A percentile compares a stretch with the other conserved stretches of the same genome.
phyloP scores from a whole-genome alignment of 2,888 invertebrate genomes.

The Conistra vaccinii region DNA sequence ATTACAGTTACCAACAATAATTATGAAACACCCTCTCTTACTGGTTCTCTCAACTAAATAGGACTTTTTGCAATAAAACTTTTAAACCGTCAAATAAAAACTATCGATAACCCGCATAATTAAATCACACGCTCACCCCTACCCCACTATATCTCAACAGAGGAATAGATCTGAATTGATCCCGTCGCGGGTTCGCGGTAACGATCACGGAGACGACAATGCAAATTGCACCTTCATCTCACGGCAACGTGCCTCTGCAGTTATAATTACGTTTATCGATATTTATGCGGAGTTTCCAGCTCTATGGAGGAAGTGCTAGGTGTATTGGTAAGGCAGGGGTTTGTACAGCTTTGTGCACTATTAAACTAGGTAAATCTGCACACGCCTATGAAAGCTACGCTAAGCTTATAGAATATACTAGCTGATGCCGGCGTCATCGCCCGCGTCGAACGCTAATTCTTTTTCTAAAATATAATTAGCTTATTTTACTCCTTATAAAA shows the following conservation, averaged over 20 bases:
- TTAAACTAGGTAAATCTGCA: not conserved
- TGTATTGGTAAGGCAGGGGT: not conserved
- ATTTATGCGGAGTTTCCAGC: not conserved
- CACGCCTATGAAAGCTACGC: not conserved
- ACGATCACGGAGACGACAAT: constrained; percentile 79
- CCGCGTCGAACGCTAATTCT: no score
- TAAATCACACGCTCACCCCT: constrained; percentile 49
- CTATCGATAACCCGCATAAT: constrained; percentile 60
- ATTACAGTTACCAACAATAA: not conserved
- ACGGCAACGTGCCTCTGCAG: constrained; percentile 28
- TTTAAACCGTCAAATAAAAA: not conserved
- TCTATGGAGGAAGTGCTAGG: not conserved
- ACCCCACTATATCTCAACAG: constrained; percentile 51
- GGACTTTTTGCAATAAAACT: not conserved
- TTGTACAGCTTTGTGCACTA: not conserved
- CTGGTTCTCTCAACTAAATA: not conserved
- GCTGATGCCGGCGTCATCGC: no score
- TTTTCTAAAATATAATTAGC: no score
- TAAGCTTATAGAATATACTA: not conserved
- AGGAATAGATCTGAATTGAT: constrained; percentile 78
- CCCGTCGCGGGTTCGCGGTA: constrained; percentile 65
- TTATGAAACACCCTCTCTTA: not conserved
- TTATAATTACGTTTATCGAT: constrained; percentile 52
- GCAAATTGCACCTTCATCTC: constrained; percentile 75
- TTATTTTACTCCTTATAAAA: no score